A percentile compares a stretch with the other conserved stretches of the same genome.
Evolutionary conservation across 2,888 invertebrate genomes (phyloP).

Genomic region (Andrena trimmerana): DNA sequence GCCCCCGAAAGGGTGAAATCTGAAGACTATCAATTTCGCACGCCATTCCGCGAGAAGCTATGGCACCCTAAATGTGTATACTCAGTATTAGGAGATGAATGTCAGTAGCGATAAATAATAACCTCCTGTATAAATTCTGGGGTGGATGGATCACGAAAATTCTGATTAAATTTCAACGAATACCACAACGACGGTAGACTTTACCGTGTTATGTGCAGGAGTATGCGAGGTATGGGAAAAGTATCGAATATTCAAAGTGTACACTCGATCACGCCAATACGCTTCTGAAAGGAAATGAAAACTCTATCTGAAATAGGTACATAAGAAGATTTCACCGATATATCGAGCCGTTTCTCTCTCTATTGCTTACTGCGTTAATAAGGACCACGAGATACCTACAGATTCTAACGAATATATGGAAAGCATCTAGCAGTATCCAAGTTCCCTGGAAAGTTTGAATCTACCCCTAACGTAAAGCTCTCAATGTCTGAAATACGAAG

Average conservation of each 20-base stretch:
- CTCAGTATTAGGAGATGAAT: background rate
- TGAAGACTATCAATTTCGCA: conserved; percentile 7
- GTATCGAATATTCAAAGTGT: conserved; percentile 5
- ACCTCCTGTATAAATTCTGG: background rate
- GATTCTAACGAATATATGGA: too few species aligned
- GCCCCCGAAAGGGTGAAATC: background rate
- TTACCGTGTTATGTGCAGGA: background rate
- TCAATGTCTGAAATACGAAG: background rate
- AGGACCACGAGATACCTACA: too few species aligned
- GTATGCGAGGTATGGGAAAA: background rate
- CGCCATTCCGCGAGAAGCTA: background rate
- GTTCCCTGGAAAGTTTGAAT: background rate
- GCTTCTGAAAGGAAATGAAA: background rate
- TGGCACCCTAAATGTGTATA: background rate
- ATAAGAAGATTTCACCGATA: background rate
- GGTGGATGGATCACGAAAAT: background rate
- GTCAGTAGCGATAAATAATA: background rate
- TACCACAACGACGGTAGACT: background rate
- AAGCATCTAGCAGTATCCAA: background rate
- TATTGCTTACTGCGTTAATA: background rate
- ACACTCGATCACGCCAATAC: conserved; percentile 3
- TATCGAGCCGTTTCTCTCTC: background rate
- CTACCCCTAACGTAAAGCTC: background rate
- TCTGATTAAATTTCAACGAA: background rate
- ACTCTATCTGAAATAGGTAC: background rate